phyloP scores from a whole-genome alignment of 2,113 vertebrate genomes.

The Cervus canadensis region DNA sequence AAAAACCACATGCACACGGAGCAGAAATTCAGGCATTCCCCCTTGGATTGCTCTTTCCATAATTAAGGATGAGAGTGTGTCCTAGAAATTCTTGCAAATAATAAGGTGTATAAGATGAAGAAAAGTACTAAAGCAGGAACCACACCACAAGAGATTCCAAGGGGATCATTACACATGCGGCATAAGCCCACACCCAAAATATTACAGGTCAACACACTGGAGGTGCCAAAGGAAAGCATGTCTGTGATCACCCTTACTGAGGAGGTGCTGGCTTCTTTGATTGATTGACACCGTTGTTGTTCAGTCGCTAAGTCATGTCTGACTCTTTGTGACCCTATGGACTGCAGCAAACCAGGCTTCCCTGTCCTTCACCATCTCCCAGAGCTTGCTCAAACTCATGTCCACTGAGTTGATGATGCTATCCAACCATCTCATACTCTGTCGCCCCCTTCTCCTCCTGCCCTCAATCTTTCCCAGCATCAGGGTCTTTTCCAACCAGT shows the following conservation, averaged over 20 bases:
- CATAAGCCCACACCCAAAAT: not conserved
- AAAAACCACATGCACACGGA: not conserved
- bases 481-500: not conserved
- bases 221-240: fast-evolving
- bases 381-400: not conserved
- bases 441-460: not conserved
- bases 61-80: not conserved
- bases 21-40: not conserved
- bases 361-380: not conserved
- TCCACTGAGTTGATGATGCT: not conserved
- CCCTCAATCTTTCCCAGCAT: not conserved
- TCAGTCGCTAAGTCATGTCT: not conserved
- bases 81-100: not conserved
- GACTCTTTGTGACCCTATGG: not conserved
- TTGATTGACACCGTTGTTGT: not conserved
- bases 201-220: fast-evolving
- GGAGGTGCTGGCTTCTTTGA: not conserved
- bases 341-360: not conserved
- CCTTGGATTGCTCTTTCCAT: not conserved
- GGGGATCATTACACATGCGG: not conserved
- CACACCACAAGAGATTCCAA: not conserved
- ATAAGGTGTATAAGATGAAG: not conserved
- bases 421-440: not conserved
- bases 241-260: not conserved
- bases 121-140: not conserved